Conservation (phyloP, 2,888 invertebrate species). For the Hemicrepidius hirtus region DNA sequence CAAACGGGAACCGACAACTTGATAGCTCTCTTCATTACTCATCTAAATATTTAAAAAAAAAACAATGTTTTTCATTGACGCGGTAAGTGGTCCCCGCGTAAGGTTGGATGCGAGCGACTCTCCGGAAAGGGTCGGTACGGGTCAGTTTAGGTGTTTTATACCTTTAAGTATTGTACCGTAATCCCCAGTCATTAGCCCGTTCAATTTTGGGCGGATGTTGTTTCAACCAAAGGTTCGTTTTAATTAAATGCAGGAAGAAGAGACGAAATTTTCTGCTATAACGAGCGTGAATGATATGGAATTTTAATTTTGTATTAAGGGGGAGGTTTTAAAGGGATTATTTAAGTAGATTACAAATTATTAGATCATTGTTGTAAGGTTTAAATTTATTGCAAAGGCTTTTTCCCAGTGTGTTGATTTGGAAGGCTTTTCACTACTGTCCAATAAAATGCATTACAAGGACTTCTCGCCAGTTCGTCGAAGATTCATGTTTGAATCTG, state of each 20-base stretch:
- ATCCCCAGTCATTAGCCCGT: conserved; percentile 27
- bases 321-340: background rate
- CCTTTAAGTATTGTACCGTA: conserved; percentile 4
- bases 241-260: conserved; percentile 28
- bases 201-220: conserved; percentile 24
- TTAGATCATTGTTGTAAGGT: no score
- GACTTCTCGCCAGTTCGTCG: no score
- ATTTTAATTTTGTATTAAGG: background rate
- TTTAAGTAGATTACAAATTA: background rate
- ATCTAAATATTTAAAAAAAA: conserved; percentile 32
- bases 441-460: no score
- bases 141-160: conserved; percentile 22
- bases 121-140: conserved; percentile 18
- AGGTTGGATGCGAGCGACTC: background rate
- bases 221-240: conserved; percentile 27
- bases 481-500: no score
- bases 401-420: no score
- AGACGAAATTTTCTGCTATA: background rate
- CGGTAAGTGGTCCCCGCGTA: conserved; percentile 12
- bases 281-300: background rate
- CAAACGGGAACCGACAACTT: conserved; percentile 9
- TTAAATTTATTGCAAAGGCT: no score
- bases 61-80: conserved; percentile 28
- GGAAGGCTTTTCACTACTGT: no score
- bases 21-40: conserved; percentile 2